Evolutionary conservation across 2,888 invertebrate genomes (phyloP), one percentile per base, ranked within the genome.

Genomic region (Megastigmus dorsalis): DNA sequence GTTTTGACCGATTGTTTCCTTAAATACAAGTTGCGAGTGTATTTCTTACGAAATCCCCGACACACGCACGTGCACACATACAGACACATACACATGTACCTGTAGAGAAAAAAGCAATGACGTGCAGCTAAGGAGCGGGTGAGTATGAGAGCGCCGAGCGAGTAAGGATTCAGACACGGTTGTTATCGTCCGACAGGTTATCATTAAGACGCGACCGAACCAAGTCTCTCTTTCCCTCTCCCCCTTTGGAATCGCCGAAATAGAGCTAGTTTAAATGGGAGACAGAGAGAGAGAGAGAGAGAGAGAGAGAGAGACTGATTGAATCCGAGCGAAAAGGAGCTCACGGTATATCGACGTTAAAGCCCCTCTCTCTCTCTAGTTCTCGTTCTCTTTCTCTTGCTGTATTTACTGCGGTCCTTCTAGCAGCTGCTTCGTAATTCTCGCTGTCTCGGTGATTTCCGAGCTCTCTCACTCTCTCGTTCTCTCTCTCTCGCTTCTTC

Each of bases 361-460:
- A 69, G 50, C 18, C 28, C 15, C 43, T 20, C 15, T 48, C 50
- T n/a, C 4, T 52, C 50, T 60, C 54, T 38, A 23, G 18, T 18
- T 38, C 26, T 38, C 63, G 13, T 26, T 48, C 15, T 28, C 20
- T 23, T 43, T 20, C 30, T 9, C 63, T n/a, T 15, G 28, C 43
- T 1, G 54, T 41, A 43, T 70, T 62, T 62, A 55, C 45, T 26
- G 43, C 54, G 68, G 67, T 74, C 57, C 68, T 74, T 65, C 18
- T 63, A 23, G 70, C 75, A 75, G 75, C 75, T 75, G 75, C 63
- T 68, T 54, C 62, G 62, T 71, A 66, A 71, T 75, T 83, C 78
- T 80, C 78, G 41, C 13, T 77, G 73, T 75, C 77, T 73, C 75
- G 48, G 71, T 68, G 78, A 80, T 80, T 79, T 70, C 71, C 54